phyloP scores from a whole-genome alignment of 2,113 vertebrate species.

The Cololabis saira region DNA sequence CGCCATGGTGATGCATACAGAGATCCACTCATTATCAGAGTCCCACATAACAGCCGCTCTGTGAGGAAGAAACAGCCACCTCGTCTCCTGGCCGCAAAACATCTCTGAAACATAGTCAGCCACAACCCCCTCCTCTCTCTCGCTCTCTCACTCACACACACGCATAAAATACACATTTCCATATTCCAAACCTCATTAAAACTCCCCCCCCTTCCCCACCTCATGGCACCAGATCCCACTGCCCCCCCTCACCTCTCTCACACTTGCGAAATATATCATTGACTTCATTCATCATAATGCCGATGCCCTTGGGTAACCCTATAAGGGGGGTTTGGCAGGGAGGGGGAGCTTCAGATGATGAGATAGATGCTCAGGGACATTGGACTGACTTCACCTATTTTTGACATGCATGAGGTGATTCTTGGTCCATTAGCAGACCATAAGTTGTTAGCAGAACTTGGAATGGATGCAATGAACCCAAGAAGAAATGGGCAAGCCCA shows the following conservation, averaged over 20 bases:
- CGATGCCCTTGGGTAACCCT: conserved; percentile 73
- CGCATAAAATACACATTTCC: conserved; percentile 42
- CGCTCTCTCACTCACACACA: conserved; percentile 11
- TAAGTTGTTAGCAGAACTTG: too few species aligned
- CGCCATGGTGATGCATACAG: conserved; percentile 69
- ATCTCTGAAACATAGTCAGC: conserved; percentile 67
- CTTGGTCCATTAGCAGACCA: too few species aligned
- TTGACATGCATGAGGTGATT: too few species aligned
- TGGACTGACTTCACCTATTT: neutral
- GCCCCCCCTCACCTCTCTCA: conserved; percentile 44
- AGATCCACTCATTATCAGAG: conserved; percentile 77
- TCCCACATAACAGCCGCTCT: conserved; percentile 81
- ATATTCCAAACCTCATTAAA: conserved; percentile 71
- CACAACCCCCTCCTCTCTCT: conserved; percentile 25
- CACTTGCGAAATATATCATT: conserved; percentile 73
- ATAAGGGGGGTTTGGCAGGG: conserved; percentile 16
- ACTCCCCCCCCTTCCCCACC: conserved; percentile 53
- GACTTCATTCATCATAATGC: conserved; percentile 72
- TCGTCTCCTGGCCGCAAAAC: conserved; percentile 55
- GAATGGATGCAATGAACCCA: neutral
- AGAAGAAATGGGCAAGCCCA: conserved; percentile 6
- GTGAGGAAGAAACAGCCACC: conserved; percentile 70
- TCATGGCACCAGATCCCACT: conserved; percentile 45
- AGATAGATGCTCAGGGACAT: conserved; percentile 26
- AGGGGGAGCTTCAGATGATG: conserved; percentile 22